These are phyloP conservation scores for Cataglyphis albicans DNA, from an alignment of 2,888 invertebrate genomes.

Conservation along the genomic window DNA sequence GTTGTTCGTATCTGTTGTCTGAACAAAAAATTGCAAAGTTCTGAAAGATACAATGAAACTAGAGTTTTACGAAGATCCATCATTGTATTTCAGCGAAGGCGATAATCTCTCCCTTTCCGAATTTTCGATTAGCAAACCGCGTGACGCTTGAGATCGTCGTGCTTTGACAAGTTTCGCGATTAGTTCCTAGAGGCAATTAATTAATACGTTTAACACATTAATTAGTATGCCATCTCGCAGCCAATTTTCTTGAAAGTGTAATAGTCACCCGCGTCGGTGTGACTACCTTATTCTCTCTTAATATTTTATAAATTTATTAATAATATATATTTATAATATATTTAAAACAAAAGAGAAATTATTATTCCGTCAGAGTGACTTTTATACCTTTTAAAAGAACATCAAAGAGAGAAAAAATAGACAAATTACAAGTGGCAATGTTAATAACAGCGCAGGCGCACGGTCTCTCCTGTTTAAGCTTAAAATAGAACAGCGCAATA, in stretches of 20 bases:
- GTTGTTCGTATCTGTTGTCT: slow-evolving; percentile 13
- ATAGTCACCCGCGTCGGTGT: neutral
- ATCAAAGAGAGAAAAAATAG: slow-evolving; percentile 4
- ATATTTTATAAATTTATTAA: neutral
- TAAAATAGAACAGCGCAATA: slow-evolving; percentile 72
- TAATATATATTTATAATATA: neutral
- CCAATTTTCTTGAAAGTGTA: neutral
- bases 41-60: slow-evolving; percentile 64
- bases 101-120: slow-evolving; percentile 21
- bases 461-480: slow-evolving; percentile 72
- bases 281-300: neutral
- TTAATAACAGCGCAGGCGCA: slow-evolving; percentile 7
- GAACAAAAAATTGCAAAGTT: slow-evolving; percentile 69
- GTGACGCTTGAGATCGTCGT: slow-evolving; percentile 27
- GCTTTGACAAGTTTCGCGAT: slow-evolving; percentile 23
- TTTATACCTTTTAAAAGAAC: neutral
- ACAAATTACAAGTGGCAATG: slow-evolving; percentile 27
- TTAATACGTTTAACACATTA: slow-evolving; percentile 25
- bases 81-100: slow-evolving; percentile 6
- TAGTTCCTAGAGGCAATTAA: slow-evolving; percentile 10
- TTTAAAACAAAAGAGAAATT: neutral
- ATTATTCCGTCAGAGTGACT: neutral
- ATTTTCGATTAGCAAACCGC: slow-evolving; percentile 25
- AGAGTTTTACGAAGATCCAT: slow-evolving; percentile 1
- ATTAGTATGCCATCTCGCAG: neutral